Percentiles rank a stretch among this genome's conserved stretches.
Conservation (phyloP, 2,797 vertebrate species). For the Pseudomugil tenellus region DNA sequence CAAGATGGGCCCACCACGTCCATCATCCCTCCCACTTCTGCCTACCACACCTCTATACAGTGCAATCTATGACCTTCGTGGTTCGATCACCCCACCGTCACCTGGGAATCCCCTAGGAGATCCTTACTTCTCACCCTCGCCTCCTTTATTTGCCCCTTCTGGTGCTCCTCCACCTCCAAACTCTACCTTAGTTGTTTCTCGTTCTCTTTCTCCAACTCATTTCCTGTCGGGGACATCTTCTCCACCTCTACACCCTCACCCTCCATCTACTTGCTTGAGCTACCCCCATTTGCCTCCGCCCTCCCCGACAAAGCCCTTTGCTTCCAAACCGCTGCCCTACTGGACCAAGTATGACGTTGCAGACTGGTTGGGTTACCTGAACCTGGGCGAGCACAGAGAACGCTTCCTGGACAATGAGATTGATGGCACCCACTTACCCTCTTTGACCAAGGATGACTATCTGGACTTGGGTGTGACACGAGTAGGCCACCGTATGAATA, state of each 20-base stretch:
- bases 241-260: constrained; percentile 84
- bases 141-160: constrained; percentile 84
- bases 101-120: constrained; percentile 86
- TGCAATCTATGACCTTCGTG: constrained; percentile 88
- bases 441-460: constrained; percentile 95
- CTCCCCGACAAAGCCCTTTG: constrained; percentile 91
- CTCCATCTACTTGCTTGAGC: constrained; percentile 86
- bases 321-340: constrained; percentile 92
- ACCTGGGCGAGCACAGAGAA: constrained; percentile 92
- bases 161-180: constrained; percentile 83
- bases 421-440: constrained; percentile 92
- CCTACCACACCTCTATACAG: constrained; percentile 86
- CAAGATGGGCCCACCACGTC: constrained; percentile 86
- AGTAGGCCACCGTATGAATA: constrained; percentile 97
- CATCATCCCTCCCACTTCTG: constrained; percentile 87
- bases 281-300: constrained; percentile 84
- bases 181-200: constrained; percentile 80
- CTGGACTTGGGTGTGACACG: constrained; percentile 94
- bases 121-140: constrained; percentile 85
- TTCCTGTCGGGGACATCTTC: constrained; percentile 86
- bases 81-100: constrained; percentile 86
- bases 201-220: constrained; percentile 91
- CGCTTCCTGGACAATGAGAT: constrained; percentile 97
- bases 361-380: constrained; percentile 93
- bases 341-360: constrained; percentile 98